Conservation (phyloP, 2,113 vertebrate species). For the Caloenas nicobarica region DNA sequence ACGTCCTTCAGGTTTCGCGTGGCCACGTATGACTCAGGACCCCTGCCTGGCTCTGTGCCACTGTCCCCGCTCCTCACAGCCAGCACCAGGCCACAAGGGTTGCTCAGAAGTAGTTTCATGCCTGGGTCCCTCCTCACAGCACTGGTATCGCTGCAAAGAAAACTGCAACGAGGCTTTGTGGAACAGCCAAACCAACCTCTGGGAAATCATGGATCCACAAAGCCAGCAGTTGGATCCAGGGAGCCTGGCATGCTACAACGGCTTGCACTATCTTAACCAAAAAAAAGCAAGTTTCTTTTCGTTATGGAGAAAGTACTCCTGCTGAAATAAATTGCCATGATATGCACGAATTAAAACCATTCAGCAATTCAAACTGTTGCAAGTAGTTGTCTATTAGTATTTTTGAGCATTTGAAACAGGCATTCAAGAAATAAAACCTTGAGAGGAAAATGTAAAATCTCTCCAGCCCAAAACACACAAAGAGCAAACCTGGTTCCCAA, state of each 20-base stretch:
- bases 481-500: rapidly evolving
- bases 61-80: background rate
- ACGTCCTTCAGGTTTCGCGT: rapidly evolving
- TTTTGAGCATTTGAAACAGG: background rate
- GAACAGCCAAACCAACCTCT: background rate
- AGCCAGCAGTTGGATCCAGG: background rate
- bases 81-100: background rate
- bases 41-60: background rate
- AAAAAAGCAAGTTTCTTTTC: background rate
- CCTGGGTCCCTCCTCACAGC: background rate
- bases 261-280: background rate
- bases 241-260: background rate
- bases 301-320: background rate
- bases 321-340: background rate
- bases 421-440: background rate
- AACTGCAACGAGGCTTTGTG: background rate
- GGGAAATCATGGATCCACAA: background rate
- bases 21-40: rapidly evolving
- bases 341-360: background rate
- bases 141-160: rapidly evolving
- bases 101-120: background rate
- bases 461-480: background rate
- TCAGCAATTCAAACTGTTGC: background rate
- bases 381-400: background rate
- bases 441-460: background rate